A percentile compares a stretch with the other conserved stretches of the same genome.
These are phyloP conservation scores for Caenorhabditis plicata DNA, from an alignment of 2,888 invertebrate genomes.

Conservation along the genomic window DNA sequence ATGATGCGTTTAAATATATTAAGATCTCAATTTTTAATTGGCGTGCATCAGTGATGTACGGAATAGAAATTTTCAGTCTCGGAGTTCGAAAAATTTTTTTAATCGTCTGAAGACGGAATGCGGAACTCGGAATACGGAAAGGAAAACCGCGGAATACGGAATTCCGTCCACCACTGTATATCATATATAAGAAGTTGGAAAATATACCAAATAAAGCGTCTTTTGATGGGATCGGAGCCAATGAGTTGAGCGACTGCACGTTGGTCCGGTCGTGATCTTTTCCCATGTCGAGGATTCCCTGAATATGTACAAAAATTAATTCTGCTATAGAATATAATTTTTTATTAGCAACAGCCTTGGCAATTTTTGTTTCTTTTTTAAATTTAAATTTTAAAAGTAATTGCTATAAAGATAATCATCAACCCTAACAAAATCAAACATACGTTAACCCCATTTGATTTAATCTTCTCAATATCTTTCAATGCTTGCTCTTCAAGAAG, in stretches of 20 bases:
- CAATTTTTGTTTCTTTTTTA: not conserved
- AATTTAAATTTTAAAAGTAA: not conserved
- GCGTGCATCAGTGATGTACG: no score
- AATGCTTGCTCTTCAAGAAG: conserved; percentile 65
- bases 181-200: no score
- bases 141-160: no score
- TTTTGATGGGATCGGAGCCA: conserved; percentile 68
- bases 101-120: no score
- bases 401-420: not conserved
- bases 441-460: conserved; percentile 47
- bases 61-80: no score
- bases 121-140: no score
- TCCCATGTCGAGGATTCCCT: conserved; percentile 57
- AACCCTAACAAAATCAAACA: not conserved
- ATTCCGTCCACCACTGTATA: no score
- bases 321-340: not conserved
- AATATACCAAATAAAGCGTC: conserved; percentile 69
- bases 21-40: no score
- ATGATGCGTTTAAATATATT: no score
- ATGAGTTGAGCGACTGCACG: conserved; percentile 65
- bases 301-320: conserved; percentile 16
- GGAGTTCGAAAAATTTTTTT: no score
- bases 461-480: conserved; percentile 57
- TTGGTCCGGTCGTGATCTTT: conserved; percentile 58
- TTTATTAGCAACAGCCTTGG: not conserved